Conservation (phyloP, 2,797 vertebrate species). For the Fistularia tabacaria region DNA sequence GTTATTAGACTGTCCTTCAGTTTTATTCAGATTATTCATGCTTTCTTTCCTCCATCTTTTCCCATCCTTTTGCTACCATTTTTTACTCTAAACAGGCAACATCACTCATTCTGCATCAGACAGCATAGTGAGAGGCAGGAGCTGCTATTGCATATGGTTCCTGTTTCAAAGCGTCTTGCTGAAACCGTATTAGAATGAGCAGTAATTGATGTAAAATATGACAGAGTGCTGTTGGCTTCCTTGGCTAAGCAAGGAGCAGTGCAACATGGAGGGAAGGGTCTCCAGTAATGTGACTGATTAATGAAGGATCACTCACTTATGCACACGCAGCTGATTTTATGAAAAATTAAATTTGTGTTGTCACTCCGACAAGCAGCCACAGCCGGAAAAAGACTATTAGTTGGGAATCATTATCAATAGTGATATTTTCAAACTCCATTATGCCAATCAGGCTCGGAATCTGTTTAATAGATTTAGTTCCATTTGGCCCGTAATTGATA, state of each 20-base stretch:
- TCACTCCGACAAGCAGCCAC: slow-evolving; percentile 88
- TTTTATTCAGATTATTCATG: slow-evolving; percentile 91
- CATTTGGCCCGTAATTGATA: slow-evolving; percentile 99
- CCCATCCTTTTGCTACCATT: slow-evolving; percentile 4
- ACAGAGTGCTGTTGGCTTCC: slow-evolving; percentile 94
- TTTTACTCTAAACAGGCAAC: slow-evolving; percentile 74
- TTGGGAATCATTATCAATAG: slow-evolving; percentile 98
- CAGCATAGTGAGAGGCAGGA: slow-evolving; percentile 69
- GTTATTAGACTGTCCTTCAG: slow-evolving; percentile 95
- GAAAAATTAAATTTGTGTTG: slow-evolving; percentile 99
- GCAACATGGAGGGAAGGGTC: slow-evolving; percentile 83
- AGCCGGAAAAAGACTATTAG: slow-evolving; percentile 99
- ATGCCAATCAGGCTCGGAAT: slow-evolving; percentile 96
- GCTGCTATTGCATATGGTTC: slow-evolving; percentile 88
- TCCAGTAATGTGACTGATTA: slow-evolving; percentile 95
- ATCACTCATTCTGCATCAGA: slow-evolving; percentile 82
- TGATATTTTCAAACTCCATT: slow-evolving; percentile 99
- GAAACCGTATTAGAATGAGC: slow-evolving; percentile 91
- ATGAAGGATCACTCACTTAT: slow-evolving; percentile 88
- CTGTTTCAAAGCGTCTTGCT: slow-evolving; percentile 93
- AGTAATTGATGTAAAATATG: slow-evolving; percentile 99
- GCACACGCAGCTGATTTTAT: slow-evolving; percentile 91
- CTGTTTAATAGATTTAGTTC: slow-evolving; percentile 98
- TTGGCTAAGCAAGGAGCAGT: slow-evolving; percentile 85
- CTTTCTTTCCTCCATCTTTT: slow-evolving; percentile 44